phyloP scores from a whole-genome alignment of 2,888 invertebrate genomes.

The Phasia obesa region DNA sequence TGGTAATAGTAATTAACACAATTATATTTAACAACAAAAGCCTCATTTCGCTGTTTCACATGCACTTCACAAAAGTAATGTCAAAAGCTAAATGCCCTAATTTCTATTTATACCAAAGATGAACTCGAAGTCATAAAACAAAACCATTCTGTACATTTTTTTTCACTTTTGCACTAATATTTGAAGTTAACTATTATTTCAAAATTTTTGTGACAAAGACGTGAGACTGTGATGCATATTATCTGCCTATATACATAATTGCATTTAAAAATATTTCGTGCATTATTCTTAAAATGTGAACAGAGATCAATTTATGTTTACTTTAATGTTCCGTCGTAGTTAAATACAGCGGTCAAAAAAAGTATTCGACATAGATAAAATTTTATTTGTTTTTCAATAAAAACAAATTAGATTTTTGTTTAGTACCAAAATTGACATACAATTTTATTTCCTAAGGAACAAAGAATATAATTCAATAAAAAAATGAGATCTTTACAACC shows the following conservation, averaged over 20 bases:
- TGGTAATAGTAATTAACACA: slow-evolving; percentile 20
- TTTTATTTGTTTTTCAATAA: no score
- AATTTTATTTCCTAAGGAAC: no score
- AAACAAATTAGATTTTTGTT: no score
- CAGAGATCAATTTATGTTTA: no score
- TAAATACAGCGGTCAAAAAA: no score
- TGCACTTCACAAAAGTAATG: slow-evolving; percentile 15
- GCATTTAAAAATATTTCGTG: background rate
- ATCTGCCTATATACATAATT: background rate
- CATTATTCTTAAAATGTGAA: background rate
- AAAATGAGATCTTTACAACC: no score
- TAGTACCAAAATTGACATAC: no score
- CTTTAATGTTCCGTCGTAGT: no score
- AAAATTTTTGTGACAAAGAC: slow-evolving; percentile 30
- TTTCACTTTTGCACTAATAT: background rate
- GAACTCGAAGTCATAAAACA: slow-evolving; percentile 4
- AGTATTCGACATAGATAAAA: no score
- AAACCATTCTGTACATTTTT: slow-evolving; percentile 24
- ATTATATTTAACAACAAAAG: slow-evolving; percentile 22
- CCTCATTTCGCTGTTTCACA: slow-evolving; percentile 41
- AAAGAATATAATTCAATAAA: no score
- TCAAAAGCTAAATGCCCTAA: slow-evolving; percentile 1
- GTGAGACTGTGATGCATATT: slow-evolving; percentile 5
- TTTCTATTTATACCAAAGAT: slow-evolving; percentile 48
- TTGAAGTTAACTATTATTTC: background rate